Percentiles rank a stretch among this genome's conserved stretches.
phyloP scores from a whole-genome alignment of 37 sponge, comb jelly and placozoan species.

The Diacarnus erythraeanus region DNA sequence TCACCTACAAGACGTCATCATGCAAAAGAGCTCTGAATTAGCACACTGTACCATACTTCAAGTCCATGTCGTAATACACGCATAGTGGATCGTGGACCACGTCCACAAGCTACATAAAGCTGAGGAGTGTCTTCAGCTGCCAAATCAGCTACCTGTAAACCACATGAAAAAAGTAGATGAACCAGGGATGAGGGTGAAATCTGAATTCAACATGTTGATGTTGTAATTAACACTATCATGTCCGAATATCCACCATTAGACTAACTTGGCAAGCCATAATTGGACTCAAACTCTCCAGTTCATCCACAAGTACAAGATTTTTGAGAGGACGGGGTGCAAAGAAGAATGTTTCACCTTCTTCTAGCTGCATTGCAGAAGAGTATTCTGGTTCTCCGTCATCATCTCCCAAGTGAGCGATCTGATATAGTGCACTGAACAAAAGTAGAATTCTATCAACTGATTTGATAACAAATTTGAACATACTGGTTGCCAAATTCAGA shows the following conservation, averaged over 20 bases:
- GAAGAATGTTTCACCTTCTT: conserved; percentile 98
- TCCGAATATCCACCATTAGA: no score
- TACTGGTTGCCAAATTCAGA: conserved; percentile 99
- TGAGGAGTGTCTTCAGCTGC: conserved; percentile 98
- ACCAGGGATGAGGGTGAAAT: no score
- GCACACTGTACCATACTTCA: conserved; percentile 78
- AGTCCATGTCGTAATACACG: conserved; percentile 92
- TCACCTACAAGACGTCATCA: conserved; percentile 59
- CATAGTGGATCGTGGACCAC: conserved; percentile 98
- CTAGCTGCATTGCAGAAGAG: conserved; percentile 85
- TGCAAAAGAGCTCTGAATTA: not conserved
- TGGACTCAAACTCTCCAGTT: conserved; percentile 92
- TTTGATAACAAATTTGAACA: not conserved
- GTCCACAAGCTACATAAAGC: conserved; percentile 95
- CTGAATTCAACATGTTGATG: no score
- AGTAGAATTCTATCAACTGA: not conserved
- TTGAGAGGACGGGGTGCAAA: conserved; percentile 90
- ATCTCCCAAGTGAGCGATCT: conserved; percentile 94
- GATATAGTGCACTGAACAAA: conserved; percentile 61
- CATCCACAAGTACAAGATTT: conserved; percentile 93
- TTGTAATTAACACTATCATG: no score
- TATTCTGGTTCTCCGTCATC: conserved; percentile 97
- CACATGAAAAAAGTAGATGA: no score
- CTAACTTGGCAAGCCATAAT: conserved; percentile 86
- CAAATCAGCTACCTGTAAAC: conserved; percentile 83